Evolutionary conservation across 2,113 vertebrate species (phyloP).

Genomic region (Alosa alosa): DNA sequence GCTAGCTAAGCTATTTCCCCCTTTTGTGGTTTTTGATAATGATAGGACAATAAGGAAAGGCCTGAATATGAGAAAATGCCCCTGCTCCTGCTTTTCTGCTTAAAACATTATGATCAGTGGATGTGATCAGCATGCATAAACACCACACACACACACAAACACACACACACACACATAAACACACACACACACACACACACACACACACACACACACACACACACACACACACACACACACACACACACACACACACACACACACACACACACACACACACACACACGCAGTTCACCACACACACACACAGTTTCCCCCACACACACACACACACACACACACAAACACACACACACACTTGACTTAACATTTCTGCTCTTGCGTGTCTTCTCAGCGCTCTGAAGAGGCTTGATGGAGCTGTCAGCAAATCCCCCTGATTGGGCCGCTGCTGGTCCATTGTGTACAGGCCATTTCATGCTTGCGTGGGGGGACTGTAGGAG

Average conservation of each 20-base stretch:
- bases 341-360: neutral
- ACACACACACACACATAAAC: neutral
- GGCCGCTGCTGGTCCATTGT: neutral
- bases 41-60: too few species aligned
- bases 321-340: neutral
- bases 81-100: too few species aligned
- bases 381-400: neutral
- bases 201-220: neutral
- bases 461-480: constrained; percentile 14
- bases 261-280: neutral
- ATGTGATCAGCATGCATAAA: neutral
- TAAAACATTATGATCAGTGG: too few species aligned
- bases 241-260: neutral
- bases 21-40: too few species aligned
- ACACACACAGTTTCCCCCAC: neutral
- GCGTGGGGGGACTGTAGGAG: constrained; percentile 40
- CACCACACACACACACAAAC: neutral
- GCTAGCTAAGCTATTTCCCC: too few species aligned
- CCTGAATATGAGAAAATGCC: too few species aligned
- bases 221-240: neutral
- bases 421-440: neutral
- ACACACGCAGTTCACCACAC: neutral
- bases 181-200: neutral
- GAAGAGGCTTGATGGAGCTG: neutral
- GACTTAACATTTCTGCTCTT: neutral